These are phyloP conservation scores for Hyles lineata DNA, from an alignment of 2,888 invertebrate genomes.

Conservation along the genomic window DNA sequence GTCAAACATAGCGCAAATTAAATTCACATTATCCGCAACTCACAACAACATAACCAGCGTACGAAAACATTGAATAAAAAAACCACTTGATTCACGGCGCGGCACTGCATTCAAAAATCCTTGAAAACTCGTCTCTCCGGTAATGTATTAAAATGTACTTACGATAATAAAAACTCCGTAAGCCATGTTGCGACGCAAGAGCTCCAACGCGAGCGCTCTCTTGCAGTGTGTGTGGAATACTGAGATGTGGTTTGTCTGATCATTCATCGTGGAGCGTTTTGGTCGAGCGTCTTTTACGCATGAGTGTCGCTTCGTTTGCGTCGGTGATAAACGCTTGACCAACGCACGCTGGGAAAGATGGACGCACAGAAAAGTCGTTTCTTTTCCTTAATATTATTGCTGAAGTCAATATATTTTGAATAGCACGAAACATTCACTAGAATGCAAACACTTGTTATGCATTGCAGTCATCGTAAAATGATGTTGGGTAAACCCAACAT, in stretches of 20 bases:
- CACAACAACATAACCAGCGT: background rate
- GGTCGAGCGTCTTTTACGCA: slow-evolving; percentile 11
- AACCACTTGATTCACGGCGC: slow-evolving; percentile 4
- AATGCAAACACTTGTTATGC: too few relatives aligned
- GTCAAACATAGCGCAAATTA: background rate
- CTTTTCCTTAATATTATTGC: background rate
- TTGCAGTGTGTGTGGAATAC: background rate
- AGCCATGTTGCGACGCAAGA: background rate
- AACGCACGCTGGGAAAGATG: background rate
- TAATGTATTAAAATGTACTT: slow-evolving; percentile 30
- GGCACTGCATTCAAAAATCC: slow-evolving; percentile 18
- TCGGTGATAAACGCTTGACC: background rate
- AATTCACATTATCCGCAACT: background rate
- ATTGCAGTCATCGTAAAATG: too few relatives aligned
- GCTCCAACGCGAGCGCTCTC: background rate
- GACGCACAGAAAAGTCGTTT: background rate
- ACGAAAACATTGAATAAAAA: slow-evolving; percentile 10
- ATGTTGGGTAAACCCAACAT: too few relatives aligned
- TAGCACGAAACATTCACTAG: too few relatives aligned
- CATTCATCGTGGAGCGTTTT: background rate
- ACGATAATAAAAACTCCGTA: slow-evolving; percentile 31
- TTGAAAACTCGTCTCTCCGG: slow-evolving; percentile 13
- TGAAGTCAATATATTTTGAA: too few relatives aligned
- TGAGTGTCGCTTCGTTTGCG: background rate
- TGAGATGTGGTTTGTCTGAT: background rate